These are phyloP conservation scores for Fundulus diaphanus DNA, from an alignment of 2,797 vertebrate species.

Conservation along the genomic window DNA sequence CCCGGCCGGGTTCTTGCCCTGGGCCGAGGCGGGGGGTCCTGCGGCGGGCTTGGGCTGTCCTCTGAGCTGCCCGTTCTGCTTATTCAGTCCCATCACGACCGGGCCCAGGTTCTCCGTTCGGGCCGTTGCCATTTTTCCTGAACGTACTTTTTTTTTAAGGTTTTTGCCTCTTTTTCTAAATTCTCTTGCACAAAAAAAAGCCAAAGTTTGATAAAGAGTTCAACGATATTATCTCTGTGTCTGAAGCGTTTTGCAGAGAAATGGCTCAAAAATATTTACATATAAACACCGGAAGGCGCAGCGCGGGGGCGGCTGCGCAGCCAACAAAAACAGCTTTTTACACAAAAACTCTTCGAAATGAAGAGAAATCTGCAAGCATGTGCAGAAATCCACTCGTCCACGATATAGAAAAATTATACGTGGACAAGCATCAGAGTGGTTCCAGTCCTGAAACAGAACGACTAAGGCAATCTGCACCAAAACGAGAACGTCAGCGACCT, in stretches of 20 bases:
- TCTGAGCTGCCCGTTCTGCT: slow-evolving; percentile 84
- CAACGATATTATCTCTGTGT: slow-evolving; percentile 77
- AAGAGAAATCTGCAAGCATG: slow-evolving; percentile 85
- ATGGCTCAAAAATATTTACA: slow-evolving; percentile 79
- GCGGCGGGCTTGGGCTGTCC: slow-evolving; percentile 78
- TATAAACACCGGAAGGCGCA: slow-evolving; percentile 73
- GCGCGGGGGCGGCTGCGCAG: slow-evolving; percentile 75
- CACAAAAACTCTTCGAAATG: slow-evolving; percentile 84
- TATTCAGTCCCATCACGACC: slow-evolving; percentile 80
- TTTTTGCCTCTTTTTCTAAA: slow-evolving; percentile 27
- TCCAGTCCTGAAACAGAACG: slow-evolving; percentile 82
- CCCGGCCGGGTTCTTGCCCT: slow-evolving; percentile 66
- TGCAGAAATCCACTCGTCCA: slow-evolving; percentile 81
- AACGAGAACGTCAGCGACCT: slow-evolving; percentile 61
- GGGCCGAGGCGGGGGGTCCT: slow-evolving; percentile 68
- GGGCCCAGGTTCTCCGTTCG: slow-evolving; percentile 80
- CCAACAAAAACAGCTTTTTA: slow-evolving; percentile 61
- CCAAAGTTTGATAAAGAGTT: slow-evolving; percentile 79
- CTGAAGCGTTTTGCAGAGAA: slow-evolving; percentile 70
- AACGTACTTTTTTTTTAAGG: background rate
- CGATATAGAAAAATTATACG: slow-evolving; percentile 86
- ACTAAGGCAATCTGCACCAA: slow-evolving; percentile 82
- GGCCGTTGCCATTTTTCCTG: slow-evolving; percentile 76
- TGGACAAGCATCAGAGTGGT: slow-evolving; percentile 79
- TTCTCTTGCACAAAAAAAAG: slow-evolving; percentile 56